Base-by-base conservation (phyloP, 2,113 vertebrate species). In the Aptenodytes patagonicus region DNA sequence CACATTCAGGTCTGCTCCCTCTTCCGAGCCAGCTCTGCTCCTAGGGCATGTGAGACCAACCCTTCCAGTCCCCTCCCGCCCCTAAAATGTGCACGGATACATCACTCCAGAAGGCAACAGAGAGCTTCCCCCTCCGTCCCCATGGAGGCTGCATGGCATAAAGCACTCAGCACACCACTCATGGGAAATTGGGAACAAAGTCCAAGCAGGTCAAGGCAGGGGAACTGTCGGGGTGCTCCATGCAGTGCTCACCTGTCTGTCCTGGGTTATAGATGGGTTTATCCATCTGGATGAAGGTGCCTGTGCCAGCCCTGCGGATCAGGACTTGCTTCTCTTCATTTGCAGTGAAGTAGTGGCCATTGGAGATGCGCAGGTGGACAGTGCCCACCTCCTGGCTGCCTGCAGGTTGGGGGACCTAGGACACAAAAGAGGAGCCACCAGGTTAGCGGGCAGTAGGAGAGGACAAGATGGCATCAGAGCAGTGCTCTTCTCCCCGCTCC, bases 271-370 rank as follows among this genome's bases (percentile, higher is more conserved):
- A 98, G 70, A 95, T 0, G 1, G 94, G 83, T 57, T 98, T 97
- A 49, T 98, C 98, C 3, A 44, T 91, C 81, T 98, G 98, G 34
- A 98, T 89, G 58, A 98, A 97, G 8, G 96, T 73, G 40, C 97
- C 96, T 8, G 61, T 93, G 16, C 57, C 69, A 87, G 93, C 40
- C 90, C 89, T 97, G 70, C 66, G 94, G 73, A 98, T 98, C 34
- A 98, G 80, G 65, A 97, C 97, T 1, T 60, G 68, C 72, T 97
- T 98, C 87, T 94, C 92, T 46, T 98, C 93, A 2, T 91, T 87
- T 61, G 93, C 83, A 17, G 10, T 93, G 95, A 96, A 93, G 71
- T 94, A 91, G 52, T 80, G 93, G 49, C 93, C 93, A 5, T 95
- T 97, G 77, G 96, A 95, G 66, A 97, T 80, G 40, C 0, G 62